Percentiles rank a stretch among this genome's conserved stretches.
Conservation (phyloP, 2,888 invertebrate species). For the Scaptomyza cyrtandrae region DNA sequence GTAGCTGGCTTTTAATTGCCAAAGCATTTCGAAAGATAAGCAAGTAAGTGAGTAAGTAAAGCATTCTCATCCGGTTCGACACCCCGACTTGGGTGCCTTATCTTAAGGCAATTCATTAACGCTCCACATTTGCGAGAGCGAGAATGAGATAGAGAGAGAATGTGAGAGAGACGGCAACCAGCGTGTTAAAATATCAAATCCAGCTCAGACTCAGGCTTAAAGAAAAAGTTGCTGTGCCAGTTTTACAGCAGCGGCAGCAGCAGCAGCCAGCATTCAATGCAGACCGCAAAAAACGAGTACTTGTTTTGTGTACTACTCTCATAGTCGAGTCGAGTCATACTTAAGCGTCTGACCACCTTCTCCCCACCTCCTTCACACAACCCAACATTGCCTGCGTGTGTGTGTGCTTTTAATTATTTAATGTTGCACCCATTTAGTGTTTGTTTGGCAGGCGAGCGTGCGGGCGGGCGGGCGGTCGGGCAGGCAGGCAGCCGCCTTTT, state of each 20-base stretch:
- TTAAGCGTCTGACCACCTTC: slow-evolving; percentile 4
- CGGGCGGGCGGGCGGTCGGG: neutral
- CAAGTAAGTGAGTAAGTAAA: slow-evolving; percentile 51
- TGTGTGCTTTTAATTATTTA: slow-evolving; percentile 75
- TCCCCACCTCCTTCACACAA: neutral
- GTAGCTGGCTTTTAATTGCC: slow-evolving; percentile 68
- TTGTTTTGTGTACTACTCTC: slow-evolving; percentile 18
- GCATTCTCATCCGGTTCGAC: slow-evolving; percentile 76
- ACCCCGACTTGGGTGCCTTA: slow-evolving; percentile 39
- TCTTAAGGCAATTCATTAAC: slow-evolving; percentile 73
- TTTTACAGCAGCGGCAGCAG: slow-evolving; percentile 51
- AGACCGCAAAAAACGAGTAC: slow-evolving; percentile 39
- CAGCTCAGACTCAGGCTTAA: slow-evolving; percentile 56
- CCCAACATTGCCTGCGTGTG: neutral
- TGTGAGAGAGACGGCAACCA: slow-evolving; percentile 8
- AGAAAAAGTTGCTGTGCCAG: slow-evolving; percentile 80
- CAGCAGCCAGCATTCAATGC: slow-evolving; percentile 14
- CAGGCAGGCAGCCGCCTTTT: slow-evolving; percentile 35
- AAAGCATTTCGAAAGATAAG: slow-evolving; percentile 48
- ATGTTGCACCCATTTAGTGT: slow-evolving; percentile 72
- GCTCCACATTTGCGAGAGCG: slow-evolving; percentile 52
- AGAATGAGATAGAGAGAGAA: neutral
- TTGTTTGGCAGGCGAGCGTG: slow-evolving; percentile 27
- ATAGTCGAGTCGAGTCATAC: slow-evolving; percentile 5
- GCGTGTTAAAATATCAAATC: slow-evolving; percentile 26